Evolutionary conservation across 2,113 vertebrate genomes (phyloP).

Genomic region (Sterrhoptilus dennistouni): DNA sequence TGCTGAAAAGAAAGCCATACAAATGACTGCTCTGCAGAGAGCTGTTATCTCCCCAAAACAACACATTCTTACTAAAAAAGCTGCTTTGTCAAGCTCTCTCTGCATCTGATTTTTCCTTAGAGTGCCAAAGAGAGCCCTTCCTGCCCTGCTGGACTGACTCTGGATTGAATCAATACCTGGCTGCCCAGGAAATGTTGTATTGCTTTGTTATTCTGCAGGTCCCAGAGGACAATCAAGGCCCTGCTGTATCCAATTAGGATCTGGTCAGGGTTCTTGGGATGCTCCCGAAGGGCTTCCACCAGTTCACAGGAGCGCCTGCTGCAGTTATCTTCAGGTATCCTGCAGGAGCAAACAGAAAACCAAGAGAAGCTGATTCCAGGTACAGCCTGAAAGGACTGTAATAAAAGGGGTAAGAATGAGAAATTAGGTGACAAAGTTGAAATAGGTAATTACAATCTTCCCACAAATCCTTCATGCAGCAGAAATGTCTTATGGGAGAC

Average conservation of each 20-base stretch:
- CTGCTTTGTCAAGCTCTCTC: neutral
- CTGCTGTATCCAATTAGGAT: slow-evolving; percentile 92
- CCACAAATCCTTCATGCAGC: neutral
- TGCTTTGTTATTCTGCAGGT: slow-evolving; percentile 76
- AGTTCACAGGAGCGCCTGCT: slow-evolving; percentile 87
- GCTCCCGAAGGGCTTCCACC: slow-evolving; percentile 90
- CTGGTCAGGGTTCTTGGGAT: slow-evolving; percentile 82
- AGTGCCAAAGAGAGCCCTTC: neutral
- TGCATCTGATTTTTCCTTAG: neutral
- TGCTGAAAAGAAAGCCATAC: slow-evolving; percentile 74
- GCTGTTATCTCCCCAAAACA: neutral
- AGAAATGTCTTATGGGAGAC: neutral
- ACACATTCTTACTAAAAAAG: neutral
- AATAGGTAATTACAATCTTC: neutral
- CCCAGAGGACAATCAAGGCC: slow-evolving; percentile 91
- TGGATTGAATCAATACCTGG: slow-evolving; percentile 77
- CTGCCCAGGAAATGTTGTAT: slow-evolving; percentile 84
- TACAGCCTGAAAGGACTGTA: neutral
- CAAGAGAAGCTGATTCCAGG: neutral
- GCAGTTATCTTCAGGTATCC: slow-evolving; percentile 86
- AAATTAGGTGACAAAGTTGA: neutral
- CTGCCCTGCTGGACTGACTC: neutral
- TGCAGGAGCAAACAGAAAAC: slow-evolving; percentile 27
- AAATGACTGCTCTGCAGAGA: neutral
- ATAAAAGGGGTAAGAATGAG: neutral